These are phyloP conservation scores for Magallana nippona DNA, from an alignment of 2,888 invertebrate species.

Conservation along the genomic window DNA sequence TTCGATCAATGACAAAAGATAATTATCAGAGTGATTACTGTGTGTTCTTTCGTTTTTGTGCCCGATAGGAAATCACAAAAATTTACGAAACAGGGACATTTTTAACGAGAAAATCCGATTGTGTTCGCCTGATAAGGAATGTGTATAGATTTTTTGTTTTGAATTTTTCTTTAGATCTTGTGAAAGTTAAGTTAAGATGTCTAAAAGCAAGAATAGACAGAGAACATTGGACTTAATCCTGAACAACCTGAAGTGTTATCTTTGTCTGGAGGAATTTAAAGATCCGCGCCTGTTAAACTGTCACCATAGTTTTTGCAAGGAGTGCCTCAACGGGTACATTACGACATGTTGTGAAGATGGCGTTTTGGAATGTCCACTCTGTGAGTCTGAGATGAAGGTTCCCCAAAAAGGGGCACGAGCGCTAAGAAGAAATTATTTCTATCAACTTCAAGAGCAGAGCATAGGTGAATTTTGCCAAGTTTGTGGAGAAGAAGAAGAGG, in stretches of 20 bases:
- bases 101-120: too few relatives aligned
- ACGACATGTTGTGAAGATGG: constrained; percentile 36
- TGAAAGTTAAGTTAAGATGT: not conserved
- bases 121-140: too few relatives aligned
- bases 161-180: not conserved
- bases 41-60: too few relatives aligned
- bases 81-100: too few relatives aligned
- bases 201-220: constrained; percentile 17
- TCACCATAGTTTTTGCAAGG: constrained; percentile 45
- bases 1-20: too few relatives aligned
- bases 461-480: constrained; percentile 41
- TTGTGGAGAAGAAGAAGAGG: constrained; percentile 46
- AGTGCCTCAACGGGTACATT: constrained; percentile 44
- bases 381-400: constrained; percentile 42
- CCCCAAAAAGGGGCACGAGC: constrained; percentile 36
- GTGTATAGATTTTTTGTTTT: too few relatives aligned
- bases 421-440: constrained; percentile 43
- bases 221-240: constrained; percentile 36
- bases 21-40: too few relatives aligned
- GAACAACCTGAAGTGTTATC: constrained; percentile 47
- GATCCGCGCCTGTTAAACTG: constrained; percentile 50
- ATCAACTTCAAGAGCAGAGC: not conserved
- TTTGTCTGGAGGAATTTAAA: constrained; percentile 44
- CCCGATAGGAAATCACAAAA: too few relatives aligned
- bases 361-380: constrained; percentile 49